Base-by-base conservation (phyloP, 2,113 vertebrate genomes). In the Athene noctua region DNA sequence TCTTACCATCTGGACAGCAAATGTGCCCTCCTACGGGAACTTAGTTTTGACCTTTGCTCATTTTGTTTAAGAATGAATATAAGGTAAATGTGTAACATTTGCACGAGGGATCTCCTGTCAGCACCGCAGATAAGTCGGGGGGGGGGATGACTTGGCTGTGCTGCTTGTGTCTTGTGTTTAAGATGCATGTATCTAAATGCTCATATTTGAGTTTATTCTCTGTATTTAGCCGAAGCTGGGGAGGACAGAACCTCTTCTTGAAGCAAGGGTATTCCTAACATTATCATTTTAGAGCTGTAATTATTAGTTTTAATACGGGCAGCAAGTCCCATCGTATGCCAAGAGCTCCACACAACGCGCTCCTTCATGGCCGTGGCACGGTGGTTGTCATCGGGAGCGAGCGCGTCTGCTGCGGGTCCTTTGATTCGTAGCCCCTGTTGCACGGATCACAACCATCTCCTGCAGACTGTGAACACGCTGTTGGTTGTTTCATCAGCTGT, bases 1-100 rank as follows among this genome's bases (percentile, higher is more conserved):
- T 54, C 13, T 55, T 36, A 13, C 89, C 96, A 97, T 97, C 96
- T 97, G 97, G 96, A 94, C 42, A 93, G 8, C 97, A 97, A 97
- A 97, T 97, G 97, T 63, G 93, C 78, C 90, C 57, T 95, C 38
- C 70, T 81, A 10, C 3, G 4, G 91, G 61, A 96, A 15, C 71
- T 75, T 55, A 5, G 79, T 16, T 75, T 49, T 88, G 88, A 88
- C 92, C 93, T 85, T 42, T 86, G 94, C 80, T 94, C 65, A 0
- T 77, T 86, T 46, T 73, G 86, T 44, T 38, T 34, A 51, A 38
- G 88, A 88, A 62, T 30, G 49, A 82, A 26, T 68, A 5, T 5
- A 79, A 75, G 74, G 66, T 70, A 68, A 96, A 80, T 2, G 9
- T 55, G 79, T 47, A 90, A 78, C 18, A 2, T 86, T 67, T 72